phyloP scores from a whole-genome alignment of 2,113 vertebrate genomes.

The Tetrao urogallus region DNA sequence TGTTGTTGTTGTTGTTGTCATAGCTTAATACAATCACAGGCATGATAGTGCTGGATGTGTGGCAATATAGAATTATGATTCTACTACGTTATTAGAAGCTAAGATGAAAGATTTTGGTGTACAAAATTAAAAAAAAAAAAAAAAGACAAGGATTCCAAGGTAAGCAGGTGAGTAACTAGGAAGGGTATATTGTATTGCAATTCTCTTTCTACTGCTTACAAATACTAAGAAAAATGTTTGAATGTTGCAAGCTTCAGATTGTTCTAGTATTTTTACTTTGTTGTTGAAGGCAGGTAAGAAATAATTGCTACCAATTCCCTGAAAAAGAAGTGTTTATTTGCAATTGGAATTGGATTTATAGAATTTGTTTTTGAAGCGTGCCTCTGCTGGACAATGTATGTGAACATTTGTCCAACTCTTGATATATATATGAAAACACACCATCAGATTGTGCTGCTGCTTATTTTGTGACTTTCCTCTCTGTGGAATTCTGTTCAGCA shows the following conservation, averaged over 20 bases:
- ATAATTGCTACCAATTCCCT: neutral
- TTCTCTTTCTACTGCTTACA: neutral
- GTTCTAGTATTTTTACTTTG: neutral
- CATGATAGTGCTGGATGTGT: neutral
- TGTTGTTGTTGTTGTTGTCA: neutral
- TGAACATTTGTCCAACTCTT: neutral
- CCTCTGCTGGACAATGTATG: neutral
- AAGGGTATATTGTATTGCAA: fast-evolving
- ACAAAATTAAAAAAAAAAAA: neutral
- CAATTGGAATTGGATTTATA: neutral
- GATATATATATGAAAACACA: fast-evolving
- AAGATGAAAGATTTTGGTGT: neutral
- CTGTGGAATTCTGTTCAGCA: neutral
- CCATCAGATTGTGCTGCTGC: neutral
- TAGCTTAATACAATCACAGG: neutral
- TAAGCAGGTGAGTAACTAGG: neutral
- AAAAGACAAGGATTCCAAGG: neutral
- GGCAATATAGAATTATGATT: neutral
- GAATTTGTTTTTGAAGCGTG: neutral
- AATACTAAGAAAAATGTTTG: neutral
- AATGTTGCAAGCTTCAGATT: neutral
- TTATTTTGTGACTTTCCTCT: neutral
- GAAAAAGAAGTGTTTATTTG: neutral
- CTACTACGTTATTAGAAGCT: neutral
- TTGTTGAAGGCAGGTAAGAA: neutral